A percentile compares a stretch with the other conserved stretches of the same genome.
Evolutionary conservation across 2,888 invertebrate genomes (phyloP).

Genomic region (Melinaea marsaeus): DNA sequence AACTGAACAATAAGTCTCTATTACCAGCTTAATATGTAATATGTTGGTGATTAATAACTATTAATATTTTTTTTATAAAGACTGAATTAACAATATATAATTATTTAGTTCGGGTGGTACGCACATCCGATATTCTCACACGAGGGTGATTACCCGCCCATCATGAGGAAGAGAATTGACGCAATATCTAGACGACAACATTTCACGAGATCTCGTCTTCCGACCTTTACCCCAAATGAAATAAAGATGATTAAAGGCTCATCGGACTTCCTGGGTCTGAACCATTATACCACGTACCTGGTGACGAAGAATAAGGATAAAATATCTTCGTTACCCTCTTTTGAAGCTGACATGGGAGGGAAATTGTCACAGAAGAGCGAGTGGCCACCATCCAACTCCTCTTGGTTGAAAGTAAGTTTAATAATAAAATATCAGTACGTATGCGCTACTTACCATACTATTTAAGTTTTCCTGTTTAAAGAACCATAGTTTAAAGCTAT

Average conservation of each 20-base stretch:
- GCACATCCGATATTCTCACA: slow-evolving; percentile 81
- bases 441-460: too few relatives aligned
- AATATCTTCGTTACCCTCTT: slow-evolving; percentile 49
- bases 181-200: slow-evolving; percentile 78
- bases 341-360: slow-evolving; percentile 60
- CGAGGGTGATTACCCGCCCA: slow-evolving; percentile 81
- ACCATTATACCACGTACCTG: slow-evolving; percentile 82
- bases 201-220: slow-evolving; percentile 79
- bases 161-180: slow-evolving; percentile 79
- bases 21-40: too few relatives aligned
- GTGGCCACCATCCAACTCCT: slow-evolving; percentile 71
- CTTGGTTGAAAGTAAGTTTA: slow-evolving; percentile 69
- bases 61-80: too few relatives aligned
- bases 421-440: not conserved
- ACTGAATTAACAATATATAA: not conserved
- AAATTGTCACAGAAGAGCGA: slow-evolving; percentile 54
- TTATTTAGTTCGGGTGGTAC: slow-evolving; percentile 80
- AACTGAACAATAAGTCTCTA: too few relatives aligned
- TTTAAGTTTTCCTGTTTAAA: too few relatives aligned
- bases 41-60: too few relatives aligned
- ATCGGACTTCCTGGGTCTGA: slow-evolving; percentile 85
- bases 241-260: slow-evolving; percentile 78
- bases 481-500: too few relatives aligned
- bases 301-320: slow-evolving; percentile 50
- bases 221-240: slow-evolving; percentile 79